Conservation (phyloP, 2,113 vertebrate genomes). For the Leucosticte australis region DNA sequence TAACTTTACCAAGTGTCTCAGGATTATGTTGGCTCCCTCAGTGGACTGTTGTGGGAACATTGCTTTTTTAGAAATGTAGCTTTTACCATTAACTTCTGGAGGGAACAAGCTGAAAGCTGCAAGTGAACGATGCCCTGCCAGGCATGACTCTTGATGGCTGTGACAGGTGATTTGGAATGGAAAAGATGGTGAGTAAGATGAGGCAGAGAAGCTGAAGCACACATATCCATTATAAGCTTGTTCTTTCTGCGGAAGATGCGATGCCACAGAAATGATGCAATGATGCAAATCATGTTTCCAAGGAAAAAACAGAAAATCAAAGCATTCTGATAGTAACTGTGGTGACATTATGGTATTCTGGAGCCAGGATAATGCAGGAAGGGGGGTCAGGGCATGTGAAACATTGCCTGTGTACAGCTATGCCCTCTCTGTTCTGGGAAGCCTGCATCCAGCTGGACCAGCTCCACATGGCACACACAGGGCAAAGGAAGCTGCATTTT, state of each 20-base stretch:
- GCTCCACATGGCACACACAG: not conserved
- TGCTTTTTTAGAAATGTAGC: constrained; percentile 51
- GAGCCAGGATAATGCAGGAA: not conserved
- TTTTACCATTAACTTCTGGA: constrained; percentile 42
- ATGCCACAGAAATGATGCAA: not conserved
- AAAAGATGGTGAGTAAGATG: not conserved
- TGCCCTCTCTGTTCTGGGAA: not conserved
- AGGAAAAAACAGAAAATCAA: not conserved
- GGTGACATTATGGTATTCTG: not conserved
- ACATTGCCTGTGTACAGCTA: not conserved
- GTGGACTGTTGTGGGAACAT: constrained; percentile 52
- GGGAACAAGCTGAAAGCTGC: constrained; percentile 45
- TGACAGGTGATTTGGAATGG: not conserved
- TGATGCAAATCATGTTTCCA: not conserved
- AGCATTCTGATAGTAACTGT: not conserved
- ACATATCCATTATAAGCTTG: not conserved
- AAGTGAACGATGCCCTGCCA: constrained; percentile 47
- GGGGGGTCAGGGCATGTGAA: not conserved
- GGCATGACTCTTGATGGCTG: constrained; percentile 41
- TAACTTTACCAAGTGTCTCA: constrained; percentile 47
- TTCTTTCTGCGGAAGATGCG: not conserved
- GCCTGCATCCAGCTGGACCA: not conserved
- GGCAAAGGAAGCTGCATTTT: not conserved
- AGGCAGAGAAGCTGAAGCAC: constrained; percentile 9
- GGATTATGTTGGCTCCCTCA: constrained; percentile 59